Evolutionary conservation across 1,140 invertebrate genomes (phyloP).

Genomic region (Lucilia sericata): DNA sequence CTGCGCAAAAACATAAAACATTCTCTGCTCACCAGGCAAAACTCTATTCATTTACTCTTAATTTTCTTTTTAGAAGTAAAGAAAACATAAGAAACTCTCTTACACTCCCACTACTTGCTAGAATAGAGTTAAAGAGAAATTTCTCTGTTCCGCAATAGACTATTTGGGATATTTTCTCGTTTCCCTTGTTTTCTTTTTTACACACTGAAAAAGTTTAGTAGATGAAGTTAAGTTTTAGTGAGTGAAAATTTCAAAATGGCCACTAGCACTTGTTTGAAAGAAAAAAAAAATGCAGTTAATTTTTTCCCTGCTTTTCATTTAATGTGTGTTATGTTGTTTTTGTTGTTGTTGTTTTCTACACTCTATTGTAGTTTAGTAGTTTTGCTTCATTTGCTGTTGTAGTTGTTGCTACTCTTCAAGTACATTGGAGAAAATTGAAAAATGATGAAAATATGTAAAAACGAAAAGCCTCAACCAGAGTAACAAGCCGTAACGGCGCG

Average conservation of each 20-base stretch:
- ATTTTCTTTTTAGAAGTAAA: too few species aligned
- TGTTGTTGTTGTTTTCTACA: too few species aligned
- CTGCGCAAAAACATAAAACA: slow-evolving; percentile 30
- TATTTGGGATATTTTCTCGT: too few species aligned
- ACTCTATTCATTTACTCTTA: slow-evolving; percentile 16
- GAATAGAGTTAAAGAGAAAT: neutral
- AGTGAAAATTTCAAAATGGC: slow-evolving; percentile 39
- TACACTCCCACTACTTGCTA: neutral
- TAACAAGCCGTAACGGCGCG: too few species aligned
- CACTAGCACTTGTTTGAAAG: neutral
- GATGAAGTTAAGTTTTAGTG: slow-evolving; percentile 20
- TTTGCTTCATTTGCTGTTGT: slow-evolving; percentile 29
- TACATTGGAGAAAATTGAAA: slow-evolving; percentile 43
- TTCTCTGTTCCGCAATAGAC: neutral
- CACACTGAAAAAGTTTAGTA: neutral
- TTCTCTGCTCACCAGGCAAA: neutral
- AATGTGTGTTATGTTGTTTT: neutral
- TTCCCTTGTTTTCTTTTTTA: too few species aligned
- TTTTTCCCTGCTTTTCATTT: neutral
- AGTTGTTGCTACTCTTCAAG: slow-evolving; percentile 21
- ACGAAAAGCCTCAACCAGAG: too few species aligned
- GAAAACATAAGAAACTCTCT: too few species aligned
- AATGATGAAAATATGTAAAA: slow-evolving; percentile 25
- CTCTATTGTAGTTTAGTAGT: slow-evolving; percentile 41
- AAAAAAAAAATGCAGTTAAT: slow-evolving; percentile 3